Percentiles rank a stretch among this genome's conserved stretches.
Evolutionary conservation across 2,113 vertebrate species (phyloP).

Genomic region (Probosciger aterrimus): DNA sequence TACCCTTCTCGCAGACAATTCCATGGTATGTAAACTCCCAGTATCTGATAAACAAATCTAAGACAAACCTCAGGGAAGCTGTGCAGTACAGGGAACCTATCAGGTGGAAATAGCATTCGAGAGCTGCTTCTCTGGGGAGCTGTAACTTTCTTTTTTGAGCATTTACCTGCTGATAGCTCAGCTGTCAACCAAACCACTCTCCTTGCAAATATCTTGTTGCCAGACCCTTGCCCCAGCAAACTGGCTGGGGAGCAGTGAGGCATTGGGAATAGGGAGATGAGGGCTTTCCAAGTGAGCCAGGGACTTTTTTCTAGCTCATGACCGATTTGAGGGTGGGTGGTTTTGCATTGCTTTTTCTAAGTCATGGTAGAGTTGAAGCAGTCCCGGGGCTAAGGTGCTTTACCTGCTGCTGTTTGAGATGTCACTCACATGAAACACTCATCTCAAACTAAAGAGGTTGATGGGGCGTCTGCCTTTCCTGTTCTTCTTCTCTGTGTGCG

Average conservation of each 20-base stretch:
- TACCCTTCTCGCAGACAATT: neutral
- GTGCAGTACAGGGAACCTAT: fast-evolving
- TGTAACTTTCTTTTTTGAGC: neutral
- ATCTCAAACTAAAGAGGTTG: neutral
- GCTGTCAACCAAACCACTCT: neutral
- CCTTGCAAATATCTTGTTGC: neutral
- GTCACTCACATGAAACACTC: neutral
- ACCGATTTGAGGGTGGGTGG: neutral
- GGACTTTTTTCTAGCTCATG: neutral
- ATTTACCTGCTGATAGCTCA: neutral
- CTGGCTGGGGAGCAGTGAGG: neutral
- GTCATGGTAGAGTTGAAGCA: neutral
- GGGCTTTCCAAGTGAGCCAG: neutral
- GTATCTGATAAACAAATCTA: neutral
- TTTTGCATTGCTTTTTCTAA: neutral
- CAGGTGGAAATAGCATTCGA: neutral
- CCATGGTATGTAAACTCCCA: neutral
- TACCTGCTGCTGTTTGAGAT: neutral
- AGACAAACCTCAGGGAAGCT: neutral
- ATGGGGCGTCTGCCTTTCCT: constrained; percentile 38
- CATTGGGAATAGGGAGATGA: neutral
- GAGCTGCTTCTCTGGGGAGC: neutral
- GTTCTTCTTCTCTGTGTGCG: neutral
- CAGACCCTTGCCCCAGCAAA: fast-evolving
- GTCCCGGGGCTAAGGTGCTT: neutral